Conservation (phyloP, 2,113 vertebrate species). For the Hydropotes inermis region DNA sequence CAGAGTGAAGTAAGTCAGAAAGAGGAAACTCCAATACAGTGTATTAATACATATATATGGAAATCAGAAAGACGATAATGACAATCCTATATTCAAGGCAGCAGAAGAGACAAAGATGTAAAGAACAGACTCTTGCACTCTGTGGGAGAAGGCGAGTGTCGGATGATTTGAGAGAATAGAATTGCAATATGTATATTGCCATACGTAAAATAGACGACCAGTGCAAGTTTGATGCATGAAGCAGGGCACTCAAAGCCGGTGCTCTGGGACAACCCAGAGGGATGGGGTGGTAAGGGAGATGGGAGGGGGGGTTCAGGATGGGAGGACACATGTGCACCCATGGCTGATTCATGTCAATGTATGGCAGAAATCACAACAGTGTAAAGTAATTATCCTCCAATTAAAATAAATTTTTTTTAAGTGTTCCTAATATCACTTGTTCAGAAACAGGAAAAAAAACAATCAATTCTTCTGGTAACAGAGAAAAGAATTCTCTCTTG, state of each 20-base stretch:
- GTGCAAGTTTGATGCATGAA: not conserved
- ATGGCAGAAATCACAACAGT: not conserved
- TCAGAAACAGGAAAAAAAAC: not conserved
- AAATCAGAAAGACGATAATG: not conserved
- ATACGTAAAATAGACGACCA: not conserved
- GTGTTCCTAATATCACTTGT: not conserved
- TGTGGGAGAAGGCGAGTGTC: not conserved
- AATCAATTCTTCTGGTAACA: not conserved
- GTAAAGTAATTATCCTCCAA: not conserved
- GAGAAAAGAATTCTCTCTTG: not conserved
- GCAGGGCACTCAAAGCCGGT: not conserved
- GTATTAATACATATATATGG: not conserved
- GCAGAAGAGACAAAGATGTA: no score
- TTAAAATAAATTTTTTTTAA: not conserved
- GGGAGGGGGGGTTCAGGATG: not conserved
- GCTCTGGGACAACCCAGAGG: not conserved
- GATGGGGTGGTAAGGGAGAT: not conserved
- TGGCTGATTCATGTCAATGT: not conserved
- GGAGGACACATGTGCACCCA: not conserved
- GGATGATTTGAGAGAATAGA: not conserved
- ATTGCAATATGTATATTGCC: not conserved
- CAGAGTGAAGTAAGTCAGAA: not conserved
- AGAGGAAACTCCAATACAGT: not conserved
- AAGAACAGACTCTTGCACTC: not conserved
- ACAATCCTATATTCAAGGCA: not conserved